Conservation (phyloP, 2,797 vertebrate species). For the Peromyscus melanophrys region DNA sequence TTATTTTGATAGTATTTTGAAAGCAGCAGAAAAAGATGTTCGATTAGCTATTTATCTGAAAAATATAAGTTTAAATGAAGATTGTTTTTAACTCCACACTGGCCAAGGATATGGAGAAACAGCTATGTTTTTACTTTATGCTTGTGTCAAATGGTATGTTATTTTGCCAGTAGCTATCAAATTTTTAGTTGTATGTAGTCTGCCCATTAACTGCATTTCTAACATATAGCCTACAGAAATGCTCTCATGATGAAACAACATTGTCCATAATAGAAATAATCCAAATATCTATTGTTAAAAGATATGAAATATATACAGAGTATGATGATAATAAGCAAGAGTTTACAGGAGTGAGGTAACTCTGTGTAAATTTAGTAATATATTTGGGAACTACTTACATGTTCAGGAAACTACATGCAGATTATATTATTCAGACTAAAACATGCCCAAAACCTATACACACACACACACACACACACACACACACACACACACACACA, state of each 20-base stretch:
- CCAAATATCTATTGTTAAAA: constrained; percentile 32
- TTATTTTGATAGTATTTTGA: constrained; percentile 47
- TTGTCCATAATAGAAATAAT: constrained; percentile 32
- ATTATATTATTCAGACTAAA: constrained; percentile 34
- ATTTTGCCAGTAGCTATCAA: constrained; percentile 52
- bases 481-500: too few species aligned
- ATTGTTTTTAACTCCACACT: constrained; percentile 5
- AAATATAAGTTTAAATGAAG: constrained; percentile 24
- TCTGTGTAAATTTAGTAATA: constrained; percentile 7
- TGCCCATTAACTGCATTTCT: constrained; percentile 45
- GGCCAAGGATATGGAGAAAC: background rate
- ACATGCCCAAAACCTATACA: background rate
- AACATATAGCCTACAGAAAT: constrained; percentile 56
- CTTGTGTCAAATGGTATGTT: background rate
- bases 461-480: background rate
- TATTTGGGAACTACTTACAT: constrained; percentile 47
- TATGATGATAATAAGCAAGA: background rate
- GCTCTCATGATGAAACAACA: background rate
- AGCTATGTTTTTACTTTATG: background rate
- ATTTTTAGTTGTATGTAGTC: constrained; percentile 15
- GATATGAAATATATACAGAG: background rate
- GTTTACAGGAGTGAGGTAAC: constrained; percentile 21
- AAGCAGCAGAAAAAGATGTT: constrained; percentile 41
- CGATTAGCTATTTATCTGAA: background rate
- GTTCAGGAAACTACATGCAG: constrained; percentile 34